Evolutionary conservation across 2,797 vertebrate species (phyloP), one percentile per base, ranked within the genome.

Genomic region (Artibeus jamaicensis): DNA sequence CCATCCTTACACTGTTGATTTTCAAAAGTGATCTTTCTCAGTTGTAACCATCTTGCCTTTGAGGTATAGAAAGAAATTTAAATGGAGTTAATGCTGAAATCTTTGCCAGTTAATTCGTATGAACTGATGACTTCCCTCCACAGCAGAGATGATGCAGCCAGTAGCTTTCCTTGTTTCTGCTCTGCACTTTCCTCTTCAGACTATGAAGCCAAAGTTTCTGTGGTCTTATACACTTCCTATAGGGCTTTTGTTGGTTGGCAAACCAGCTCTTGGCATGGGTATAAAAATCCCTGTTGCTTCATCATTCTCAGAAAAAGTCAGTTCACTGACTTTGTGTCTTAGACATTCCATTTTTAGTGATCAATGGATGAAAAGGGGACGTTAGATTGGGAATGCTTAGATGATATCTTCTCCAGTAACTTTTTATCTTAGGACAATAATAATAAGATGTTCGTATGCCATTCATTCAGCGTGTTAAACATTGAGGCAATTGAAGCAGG

Each of bases 101-200:
- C 10, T 14, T 53, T 44, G 34, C 18, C 12, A 4, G 42, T 14
- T n/a, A 21, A 29, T 59, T 5, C 9, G 3, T 1, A 6, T 11
- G 21, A 5, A 0, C 37, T 22, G 21, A 6, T 46, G 8, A 6
- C 55, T 42, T 74, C 71, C 71, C 39, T 39, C 22, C 7, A 1
- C 29, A 6, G 37, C 11, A 3, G 3, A 0, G 9, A 14, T 4
- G 18, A 4, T 26, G 29, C 26, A 3, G 57, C 46, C 3, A 11
- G 24, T 4, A 48, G 18, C 8, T 39, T 21, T 32, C 53, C 39
- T 46, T 59, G 67, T 9, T n/a, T 53, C 39, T 44, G 18, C 3
- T 39, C 44, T 82, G 16, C 19, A 12, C 19, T 55, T n/a, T 19
- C 9, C 34, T 76, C n/a, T 9, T 14, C 6, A 55, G 26, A 19